Conservation (phyloP, 2,888 invertebrate genomes). For the Helobdella robusta region DNA sequence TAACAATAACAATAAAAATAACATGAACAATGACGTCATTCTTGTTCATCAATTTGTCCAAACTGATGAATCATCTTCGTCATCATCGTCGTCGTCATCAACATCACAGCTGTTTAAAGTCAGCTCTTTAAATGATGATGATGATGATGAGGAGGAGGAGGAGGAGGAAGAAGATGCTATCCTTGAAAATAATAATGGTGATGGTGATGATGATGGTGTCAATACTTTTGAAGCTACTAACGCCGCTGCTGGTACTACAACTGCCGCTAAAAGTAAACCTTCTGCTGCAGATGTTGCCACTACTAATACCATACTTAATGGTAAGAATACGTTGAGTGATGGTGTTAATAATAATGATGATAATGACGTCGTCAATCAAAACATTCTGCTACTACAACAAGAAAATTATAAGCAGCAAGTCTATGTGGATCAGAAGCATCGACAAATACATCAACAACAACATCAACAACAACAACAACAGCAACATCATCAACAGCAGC, state of each 20-base stretch:
- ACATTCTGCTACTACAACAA: not conserved
- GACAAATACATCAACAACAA: not conserved
- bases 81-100: not conserved
- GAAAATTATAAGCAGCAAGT: not conserved
- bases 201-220: not conserved
- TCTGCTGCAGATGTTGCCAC: too few relatives aligned
- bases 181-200: not conserved
- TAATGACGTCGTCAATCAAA: not conserved
- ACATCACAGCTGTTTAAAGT: not conserved
- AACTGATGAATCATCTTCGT: not conserved
- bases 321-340: too few relatives aligned
- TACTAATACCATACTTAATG: too few relatives aligned
- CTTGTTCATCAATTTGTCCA: not conserved
- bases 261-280: too few relatives aligned
- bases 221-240: too few relatives aligned
- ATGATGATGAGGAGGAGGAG: not conserved
- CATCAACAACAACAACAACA: not conserved
- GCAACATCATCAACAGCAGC: too few relatives aligned
- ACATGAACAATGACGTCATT: not conserved
- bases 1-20: slow-evolving; percentile 4
- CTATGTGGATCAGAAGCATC: not conserved
- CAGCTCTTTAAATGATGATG: not conserved
- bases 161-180: not conserved
- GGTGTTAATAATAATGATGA: not conserved
- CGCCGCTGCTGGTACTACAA: too few relatives aligned